Percentiles rank a stretch among this genome's conserved stretches.
Conservation (phyloP, 2,113 vertebrate genomes). For the Pelecanus crispus region DNA sequence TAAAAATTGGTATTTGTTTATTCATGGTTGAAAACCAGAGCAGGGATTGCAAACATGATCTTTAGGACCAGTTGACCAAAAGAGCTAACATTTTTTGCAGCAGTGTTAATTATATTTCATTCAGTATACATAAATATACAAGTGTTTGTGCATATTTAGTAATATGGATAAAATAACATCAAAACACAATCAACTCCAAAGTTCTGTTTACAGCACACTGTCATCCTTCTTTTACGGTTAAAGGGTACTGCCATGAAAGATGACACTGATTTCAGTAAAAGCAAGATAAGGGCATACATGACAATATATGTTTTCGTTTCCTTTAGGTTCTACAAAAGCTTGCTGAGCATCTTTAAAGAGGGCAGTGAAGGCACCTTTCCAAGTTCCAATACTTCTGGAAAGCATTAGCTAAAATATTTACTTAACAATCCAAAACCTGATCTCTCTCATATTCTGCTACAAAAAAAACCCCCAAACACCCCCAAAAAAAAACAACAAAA, state of each 20-base stretch:
- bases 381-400: not conserved
- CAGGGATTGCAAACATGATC: not conserved
- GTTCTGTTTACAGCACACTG: not conserved
- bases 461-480: accelerated
- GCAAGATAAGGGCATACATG: not conserved
- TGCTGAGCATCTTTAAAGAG: not conserved
- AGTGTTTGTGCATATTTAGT: not conserved
- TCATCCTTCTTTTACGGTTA: not conserved
- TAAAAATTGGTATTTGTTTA: not conserved
- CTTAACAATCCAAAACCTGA: not conserved
- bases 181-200: not conserved
- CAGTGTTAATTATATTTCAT: not conserved
- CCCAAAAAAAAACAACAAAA: not conserved
- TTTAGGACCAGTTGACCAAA: not conserved
- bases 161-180: not conserved
- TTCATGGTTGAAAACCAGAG: not conserved
- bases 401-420: conserved; percentile 7
- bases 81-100: not conserved
- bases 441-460: not conserved
- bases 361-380: not conserved
- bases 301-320: not conserved
- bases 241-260: not conserved
- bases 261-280: not conserved
- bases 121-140: not conserved
- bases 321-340: not conserved